Evolutionary conservation across 2,888 invertebrate genomes (phyloP), one percentile per base, ranked within the genome.

Genomic region (Glyphotaelius pellucidus): DNA sequence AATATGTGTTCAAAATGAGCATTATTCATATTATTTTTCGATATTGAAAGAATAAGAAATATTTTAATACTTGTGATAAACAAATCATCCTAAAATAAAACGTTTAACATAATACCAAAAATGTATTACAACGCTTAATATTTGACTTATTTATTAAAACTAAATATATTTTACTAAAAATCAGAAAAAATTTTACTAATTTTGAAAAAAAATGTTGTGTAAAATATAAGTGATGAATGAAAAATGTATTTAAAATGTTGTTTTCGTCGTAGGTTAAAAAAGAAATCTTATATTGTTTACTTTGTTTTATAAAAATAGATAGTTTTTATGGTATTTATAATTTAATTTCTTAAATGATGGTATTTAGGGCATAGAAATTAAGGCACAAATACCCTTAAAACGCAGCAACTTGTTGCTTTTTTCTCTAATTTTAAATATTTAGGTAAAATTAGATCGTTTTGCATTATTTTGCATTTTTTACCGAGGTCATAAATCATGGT

Each of bases 1-100:
- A 12, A 42, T 42, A 42, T 42, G 11, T 42, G 42, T 0, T 42
- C 42, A 42, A 42, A 42, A 42, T 42, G 11, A 12, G 7, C 25
- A 25, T 25, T 25, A 25, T 3, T 25, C 67, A 67, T 67, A 67
- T 67, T 67, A n/a, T n/a, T 67, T 67, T 25, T 25, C 67, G 67
- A 67, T 67, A n/a, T 67, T n/a, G 67, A 67, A 67, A 67, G 25
- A 67, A 67, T 25, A 25, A 67, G 67, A 67, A 67, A 67, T 67
- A 67, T 67, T 67, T 67, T 67, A 67, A 67, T 67, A 67, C 67
- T 67, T 67, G 67, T n/a, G 67, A 67, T 67, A 67, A 67, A 67
- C n/a, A 67, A 67, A 9, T 67, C 67, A 67, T 67, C 67, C 67
- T 67, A 67, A 67, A 67, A 67, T 67, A 67, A 67, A 67, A 67